These are phyloP conservation scores for Odocoileus hemionus DNA, from an alignment of 2,113 vertebrate species.

Conservation along the genomic window DNA sequence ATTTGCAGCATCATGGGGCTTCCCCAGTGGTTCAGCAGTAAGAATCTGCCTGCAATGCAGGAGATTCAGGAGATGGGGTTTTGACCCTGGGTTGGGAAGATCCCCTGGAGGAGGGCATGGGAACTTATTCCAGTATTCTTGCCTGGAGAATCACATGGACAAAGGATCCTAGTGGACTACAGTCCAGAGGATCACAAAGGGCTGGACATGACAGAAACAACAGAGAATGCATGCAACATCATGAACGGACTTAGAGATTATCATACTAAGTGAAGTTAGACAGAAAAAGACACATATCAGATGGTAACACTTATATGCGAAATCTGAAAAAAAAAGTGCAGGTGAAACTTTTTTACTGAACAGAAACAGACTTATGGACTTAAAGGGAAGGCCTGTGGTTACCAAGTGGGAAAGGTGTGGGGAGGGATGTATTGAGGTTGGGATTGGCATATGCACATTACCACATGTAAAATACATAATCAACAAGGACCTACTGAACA, in stretches of 20 bases:
- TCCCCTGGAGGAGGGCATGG: no score
- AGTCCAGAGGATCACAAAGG: not conserved
- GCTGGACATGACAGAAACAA: not conserved
- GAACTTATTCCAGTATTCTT: not conserved
- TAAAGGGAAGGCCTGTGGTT: not conserved
- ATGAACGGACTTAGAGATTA: not conserved
- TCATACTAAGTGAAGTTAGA: not conserved
- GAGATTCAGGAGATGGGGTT: not conserved
- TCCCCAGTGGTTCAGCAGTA: not conserved
- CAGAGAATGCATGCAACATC: rapidly evolving
- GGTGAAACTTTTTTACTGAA: not conserved
- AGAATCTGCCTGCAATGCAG: not conserved
- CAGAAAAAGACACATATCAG: not conserved
- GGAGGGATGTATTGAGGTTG: not conserved
- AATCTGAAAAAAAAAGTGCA: not conserved
- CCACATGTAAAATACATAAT: not conserved
- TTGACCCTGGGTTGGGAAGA: not conserved
- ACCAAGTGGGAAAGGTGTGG: not conserved
- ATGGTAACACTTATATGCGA: not conserved
- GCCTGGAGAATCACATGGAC: not conserved
- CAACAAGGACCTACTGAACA: not conserved
- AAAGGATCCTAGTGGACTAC: not conserved
- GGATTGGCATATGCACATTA: not conserved
- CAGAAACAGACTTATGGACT: not conserved
- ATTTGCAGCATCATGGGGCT: not conserved